phyloP scores from a whole-genome alignment of 2,113 vertebrate genomes.

The Myotis yumanensis region DNA sequence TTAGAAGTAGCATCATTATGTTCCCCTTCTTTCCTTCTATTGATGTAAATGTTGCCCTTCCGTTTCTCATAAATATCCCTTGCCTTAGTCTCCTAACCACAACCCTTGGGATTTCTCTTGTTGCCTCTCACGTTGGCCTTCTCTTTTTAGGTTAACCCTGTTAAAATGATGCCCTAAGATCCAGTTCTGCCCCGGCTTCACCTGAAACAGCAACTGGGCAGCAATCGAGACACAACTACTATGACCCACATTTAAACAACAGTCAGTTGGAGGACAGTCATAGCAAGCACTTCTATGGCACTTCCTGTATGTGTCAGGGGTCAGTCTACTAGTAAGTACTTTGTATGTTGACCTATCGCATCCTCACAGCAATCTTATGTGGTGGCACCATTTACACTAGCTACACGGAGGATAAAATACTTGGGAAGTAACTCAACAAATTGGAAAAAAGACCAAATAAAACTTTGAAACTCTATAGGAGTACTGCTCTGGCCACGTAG shows the following conservation, averaged over 20 bases:
- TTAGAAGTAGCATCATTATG: background rate
- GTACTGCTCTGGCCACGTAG: background rate
- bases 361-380: background rate
- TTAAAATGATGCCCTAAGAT: background rate
- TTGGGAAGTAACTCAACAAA: background rate
- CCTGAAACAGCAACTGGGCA: background rate
- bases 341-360: too few species aligned
- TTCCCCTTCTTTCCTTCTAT: background rate
- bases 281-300: background rate
- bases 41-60: background rate
- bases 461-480: background rate
- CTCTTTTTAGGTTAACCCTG: background rate
- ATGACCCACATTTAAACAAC: background rate
- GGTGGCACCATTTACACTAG: accelerated
- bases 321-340: background rate
- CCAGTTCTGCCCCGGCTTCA: background rate
- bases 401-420: background rate
- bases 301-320: background rate
- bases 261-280: background rate
- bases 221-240: background rate
- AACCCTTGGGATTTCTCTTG: background rate
- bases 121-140: background rate
- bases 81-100: background rate
- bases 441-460: background rate
- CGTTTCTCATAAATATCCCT: background rate